Percentiles rank a stretch among this genome's conserved stretches.
These are phyloP conservation scores for Drosophila pseudotakahashii DNA, from an alignment of 2,888 invertebrate species.

Conservation along the genomic window DNA sequence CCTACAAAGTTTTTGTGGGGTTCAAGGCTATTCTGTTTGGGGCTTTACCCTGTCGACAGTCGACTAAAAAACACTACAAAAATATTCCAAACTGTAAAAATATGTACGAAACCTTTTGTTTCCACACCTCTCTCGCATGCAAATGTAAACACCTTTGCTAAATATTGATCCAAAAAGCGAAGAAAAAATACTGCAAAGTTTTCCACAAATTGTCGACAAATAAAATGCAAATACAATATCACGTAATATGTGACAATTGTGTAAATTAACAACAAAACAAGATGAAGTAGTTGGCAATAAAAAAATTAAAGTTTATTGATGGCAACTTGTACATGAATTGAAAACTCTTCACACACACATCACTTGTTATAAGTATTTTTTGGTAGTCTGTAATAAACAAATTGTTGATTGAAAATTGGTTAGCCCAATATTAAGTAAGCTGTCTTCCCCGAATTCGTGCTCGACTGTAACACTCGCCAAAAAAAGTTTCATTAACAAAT, in stretches of 20 bases:
- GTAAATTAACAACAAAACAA: slow-evolving; percentile 28
- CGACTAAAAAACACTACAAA: slow-evolving; percentile 47
- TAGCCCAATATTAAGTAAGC: slow-evolving; percentile 3
- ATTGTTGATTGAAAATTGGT: background rate
- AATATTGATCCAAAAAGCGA: slow-evolving; percentile 60
- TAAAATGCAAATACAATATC: slow-evolving; percentile 28
- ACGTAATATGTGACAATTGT: slow-evolving; percentile 39
- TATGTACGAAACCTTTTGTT: slow-evolving; percentile 39
- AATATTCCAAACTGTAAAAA: slow-evolving; percentile 10
- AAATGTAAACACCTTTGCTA: slow-evolving; percentile 24
- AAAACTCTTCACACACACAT: background rate
- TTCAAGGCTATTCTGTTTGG: slow-evolving; percentile 36
- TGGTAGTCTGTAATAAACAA: too few relatives aligned
- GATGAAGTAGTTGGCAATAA: slow-evolving; percentile 6
- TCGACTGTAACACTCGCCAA: slow-evolving; percentile 28
- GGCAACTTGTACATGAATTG: background rate
- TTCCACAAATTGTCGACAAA: slow-evolving; percentile 22
- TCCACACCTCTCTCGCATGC: slow-evolving; percentile 32
- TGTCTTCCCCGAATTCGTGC: slow-evolving; percentile 18
- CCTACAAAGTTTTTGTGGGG: slow-evolving; percentile 19
- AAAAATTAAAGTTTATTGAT: slow-evolving; percentile 1
- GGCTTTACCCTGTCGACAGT: slow-evolving; percentile 63
- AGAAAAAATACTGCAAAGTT: slow-evolving; percentile 2
- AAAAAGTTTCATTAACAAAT: slow-evolving; percentile 21
- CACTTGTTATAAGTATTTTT: background rate